Evolutionary conservation across 1,140 invertebrate species (phyloP).

Genomic region (Papilio helenus): DNA sequence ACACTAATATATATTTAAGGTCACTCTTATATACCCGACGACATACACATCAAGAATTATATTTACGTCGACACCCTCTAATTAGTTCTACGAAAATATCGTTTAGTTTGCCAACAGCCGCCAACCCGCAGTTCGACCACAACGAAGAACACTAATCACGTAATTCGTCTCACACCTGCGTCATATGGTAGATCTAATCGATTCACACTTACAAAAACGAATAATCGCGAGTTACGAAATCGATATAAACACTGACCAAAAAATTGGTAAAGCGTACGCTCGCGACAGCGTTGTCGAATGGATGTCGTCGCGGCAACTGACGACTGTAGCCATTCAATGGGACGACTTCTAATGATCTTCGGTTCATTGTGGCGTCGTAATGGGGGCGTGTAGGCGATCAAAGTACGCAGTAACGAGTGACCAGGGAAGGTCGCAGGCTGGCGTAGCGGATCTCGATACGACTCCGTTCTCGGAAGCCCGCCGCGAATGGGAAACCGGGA

Average conservation of each 20-base stretch:
- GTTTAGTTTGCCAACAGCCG: constrained; percentile 44
- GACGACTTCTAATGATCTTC: constrained; percentile 64
- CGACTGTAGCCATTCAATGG: constrained; percentile 52
- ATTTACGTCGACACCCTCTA: constrained; percentile 49
- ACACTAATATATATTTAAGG: neutral
- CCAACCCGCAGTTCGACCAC: constrained; percentile 53
- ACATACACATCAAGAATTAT: neutral
- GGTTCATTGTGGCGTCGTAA: constrained; percentile 60
- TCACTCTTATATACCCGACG: neutral
- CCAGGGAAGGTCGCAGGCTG: constrained; percentile 55
- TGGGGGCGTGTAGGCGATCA: constrained; percentile 64
- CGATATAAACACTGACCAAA: constrained; percentile 41
- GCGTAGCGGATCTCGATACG: constrained; percentile 60
- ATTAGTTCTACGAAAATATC: constrained; percentile 53
- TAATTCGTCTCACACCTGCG: constrained; percentile 60
- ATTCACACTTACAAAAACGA: constrained; percentile 46
- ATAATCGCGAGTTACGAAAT: constrained; percentile 41
- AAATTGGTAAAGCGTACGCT: constrained; percentile 46
- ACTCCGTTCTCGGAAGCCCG: constrained; percentile 61
- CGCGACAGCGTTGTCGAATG: constrained; percentile 56
- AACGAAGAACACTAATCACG: constrained; percentile 58
- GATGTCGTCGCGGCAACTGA: constrained; percentile 71
- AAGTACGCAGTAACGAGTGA: constrained; percentile 50
- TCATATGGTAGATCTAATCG: constrained; percentile 53
- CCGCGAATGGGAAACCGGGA: constrained; percentile 70